A percentile compares a stretch with the other conserved stretches of the same genome.
phyloP scores from a whole-genome alignment of 2,888 invertebrate species.

The Harpagoxenus sublaevis region DNA sequence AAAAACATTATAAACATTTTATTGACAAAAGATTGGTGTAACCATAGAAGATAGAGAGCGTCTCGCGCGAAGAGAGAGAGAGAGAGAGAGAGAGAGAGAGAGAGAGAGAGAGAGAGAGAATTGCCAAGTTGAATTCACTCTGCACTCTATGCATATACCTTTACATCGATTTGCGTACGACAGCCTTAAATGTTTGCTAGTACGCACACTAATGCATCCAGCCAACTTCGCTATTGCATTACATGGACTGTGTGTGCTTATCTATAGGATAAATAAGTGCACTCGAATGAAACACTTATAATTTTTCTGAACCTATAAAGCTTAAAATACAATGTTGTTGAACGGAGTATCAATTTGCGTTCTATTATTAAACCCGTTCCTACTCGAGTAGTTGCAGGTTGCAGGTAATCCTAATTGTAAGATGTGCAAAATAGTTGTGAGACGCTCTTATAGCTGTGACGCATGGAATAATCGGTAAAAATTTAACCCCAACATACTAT shows the following conservation, averaged over 20 bases:
- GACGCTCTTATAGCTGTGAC: too few species aligned
- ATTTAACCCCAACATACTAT: constrained; percentile 9
- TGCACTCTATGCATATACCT: not conserved
- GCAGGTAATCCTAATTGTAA: not conserved
- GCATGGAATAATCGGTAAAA: not conserved
- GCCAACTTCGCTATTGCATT: constrained; percentile 43
- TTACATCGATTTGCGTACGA: constrained; percentile 1
- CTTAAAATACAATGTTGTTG: constrained; percentile 77
- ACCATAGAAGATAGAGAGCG: not conserved
- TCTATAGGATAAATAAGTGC: constrained; percentile 73
- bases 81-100: not conserved
- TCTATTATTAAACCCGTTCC: constrained; percentile 73
- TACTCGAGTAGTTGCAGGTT: constrained; percentile 47
- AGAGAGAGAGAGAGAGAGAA: not conserved
- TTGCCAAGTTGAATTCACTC: not conserved
- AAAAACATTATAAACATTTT: not conserved
- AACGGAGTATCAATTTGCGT: constrained; percentile 69
- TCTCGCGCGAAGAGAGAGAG: not conserved
- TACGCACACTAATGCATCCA: not conserved
- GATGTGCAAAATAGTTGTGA: not conserved
- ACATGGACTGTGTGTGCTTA: constrained; percentile 74
- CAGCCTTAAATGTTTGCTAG: not conserved
- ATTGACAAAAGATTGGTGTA: not conserved
- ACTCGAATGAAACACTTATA: constrained; percentile 71
- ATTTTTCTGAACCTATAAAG: constrained; percentile 74